Base-by-base conservation (phyloP, 2,113 vertebrate genomes). In the Sander vitreus region DNA sequence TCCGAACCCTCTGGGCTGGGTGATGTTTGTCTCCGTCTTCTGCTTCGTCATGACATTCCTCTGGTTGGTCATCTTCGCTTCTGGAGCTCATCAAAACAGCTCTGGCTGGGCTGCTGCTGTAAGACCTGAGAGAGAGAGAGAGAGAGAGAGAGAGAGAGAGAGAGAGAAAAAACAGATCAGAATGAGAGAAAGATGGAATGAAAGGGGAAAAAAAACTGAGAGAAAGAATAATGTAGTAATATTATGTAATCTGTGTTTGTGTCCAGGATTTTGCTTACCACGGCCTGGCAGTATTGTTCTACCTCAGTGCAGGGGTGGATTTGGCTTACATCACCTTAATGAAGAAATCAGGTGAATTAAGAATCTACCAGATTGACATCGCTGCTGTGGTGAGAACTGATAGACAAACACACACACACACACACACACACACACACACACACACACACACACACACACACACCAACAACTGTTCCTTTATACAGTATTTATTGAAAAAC, bases 21-120 rank as follows among this genome's bases (percentile, higher is more conserved):
- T 97, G 85, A 97, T 96, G 96, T 96, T 96, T 0, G 95, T 96
- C 59, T 97, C 96, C 0, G 79, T 97, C 77, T 96, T 96, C 92
- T 96, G 96, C 87, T 96, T 97, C 7, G 53, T 96, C 79, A 80
- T 94, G 78, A 97, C 96, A n/a, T 93, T 94, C 0, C 5, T 93
- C 33, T 93, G 96, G 92, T 73, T 96, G 70, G 1, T 96, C 76
- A 81, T 96, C 82, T 97, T 96, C 33, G 16, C 85, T 2, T 76
- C 80, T 1, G 94, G 95, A 1, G 83, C 81, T 55, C 96, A 96
- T 0, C 85, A 91, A 8, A 93, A 87, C 60, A 80, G 91, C 73
- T 45, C 90, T 9, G 82, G 47, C 60, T 96, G 96, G 96, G 89
- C 94, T 25, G 76, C 90, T 21, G 84, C 96, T 91, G 96, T 97